Conservation (phyloP, 2,113 vertebrate species). For the Neodon shergylaensis region DNA sequence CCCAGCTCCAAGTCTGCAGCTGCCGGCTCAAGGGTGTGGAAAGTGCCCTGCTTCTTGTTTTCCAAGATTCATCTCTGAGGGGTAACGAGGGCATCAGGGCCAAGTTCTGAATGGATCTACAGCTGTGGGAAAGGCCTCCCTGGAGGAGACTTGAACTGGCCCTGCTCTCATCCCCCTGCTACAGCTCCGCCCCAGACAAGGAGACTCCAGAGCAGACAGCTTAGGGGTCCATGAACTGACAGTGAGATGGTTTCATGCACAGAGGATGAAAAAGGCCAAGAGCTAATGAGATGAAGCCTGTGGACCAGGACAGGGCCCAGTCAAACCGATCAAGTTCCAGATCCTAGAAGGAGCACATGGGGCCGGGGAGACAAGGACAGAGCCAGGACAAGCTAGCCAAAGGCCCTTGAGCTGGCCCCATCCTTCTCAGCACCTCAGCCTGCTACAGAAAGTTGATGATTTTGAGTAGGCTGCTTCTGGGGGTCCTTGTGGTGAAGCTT, state of each 20-base stretch:
- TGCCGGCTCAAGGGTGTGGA: neutral
- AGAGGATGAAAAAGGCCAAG: fast-evolving
- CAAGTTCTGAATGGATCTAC: neutral
- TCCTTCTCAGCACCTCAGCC: neutral
- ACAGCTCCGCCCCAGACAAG: neutral
- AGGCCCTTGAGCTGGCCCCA: too few species aligned
- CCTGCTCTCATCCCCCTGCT: too few species aligned
- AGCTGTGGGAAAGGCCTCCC: fast-evolving
- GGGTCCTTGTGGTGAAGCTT: neutral
- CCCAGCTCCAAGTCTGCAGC: neutral
- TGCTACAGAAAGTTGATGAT: neutral
- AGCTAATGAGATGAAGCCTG: neutral
- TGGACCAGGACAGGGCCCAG: too few species aligned
- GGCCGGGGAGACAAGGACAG: neutral
- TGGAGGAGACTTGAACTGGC: neutral
- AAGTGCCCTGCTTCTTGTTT: neutral
- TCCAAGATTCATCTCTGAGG: neutral
- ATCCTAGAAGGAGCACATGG: neutral
- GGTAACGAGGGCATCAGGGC: neutral
- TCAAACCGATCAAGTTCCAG: too few species aligned
- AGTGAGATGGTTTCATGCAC: neutral
- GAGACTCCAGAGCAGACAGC: neutral
- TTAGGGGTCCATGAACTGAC: neutral
- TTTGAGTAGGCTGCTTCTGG: neutral
- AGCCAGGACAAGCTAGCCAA: neutral